Percentiles rank a stretch among this genome's conserved stretches.
phyloP scores from a whole-genome alignment of 2,113 vertebrate species.

The Percopsis transmontana region DNA sequence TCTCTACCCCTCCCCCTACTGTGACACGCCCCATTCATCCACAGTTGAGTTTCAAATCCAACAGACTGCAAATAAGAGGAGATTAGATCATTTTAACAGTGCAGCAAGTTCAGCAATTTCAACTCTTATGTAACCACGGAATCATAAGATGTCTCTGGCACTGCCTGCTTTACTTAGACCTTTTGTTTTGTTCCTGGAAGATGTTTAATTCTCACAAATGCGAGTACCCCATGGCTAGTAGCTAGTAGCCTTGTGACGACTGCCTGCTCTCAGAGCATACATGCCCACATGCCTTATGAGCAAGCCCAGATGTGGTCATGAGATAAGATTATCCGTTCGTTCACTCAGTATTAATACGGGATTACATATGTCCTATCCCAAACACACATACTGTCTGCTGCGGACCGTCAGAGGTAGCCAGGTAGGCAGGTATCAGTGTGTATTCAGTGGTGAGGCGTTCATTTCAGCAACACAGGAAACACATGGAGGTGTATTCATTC shows the following conservation, averaged over 20 bases:
- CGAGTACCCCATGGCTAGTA: not conserved
- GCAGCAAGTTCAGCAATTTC: no score
- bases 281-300: slow-evolving; percentile 17
- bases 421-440: slow-evolving; percentile 49
- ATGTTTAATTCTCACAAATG: not conserved
- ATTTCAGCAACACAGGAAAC: slow-evolving; percentile 11
- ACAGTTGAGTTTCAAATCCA: no score
- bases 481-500: slow-evolving; percentile 27
- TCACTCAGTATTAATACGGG: slow-evolving; percentile 74
- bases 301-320: slow-evolving; percentile 41
- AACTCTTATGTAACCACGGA: no score
- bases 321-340: slow-evolving; percentile 66
- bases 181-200: not conserved
- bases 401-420: slow-evolving; percentile 46
- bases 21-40: no score
- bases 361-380: slow-evolving; percentile 73
- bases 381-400: slow-evolving; percentile 52
- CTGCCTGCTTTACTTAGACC: no score
- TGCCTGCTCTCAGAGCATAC: not conserved
- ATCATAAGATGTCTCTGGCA: no score
- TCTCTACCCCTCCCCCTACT: no score
- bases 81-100: no score
- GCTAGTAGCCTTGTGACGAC: not conserved
- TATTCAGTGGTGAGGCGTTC: slow-evolving; percentile 11
- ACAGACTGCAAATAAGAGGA: no score